phyloP scores from a whole-genome alignment of 2,797 vertebrate species.

The Microctenopoma lineatum region DNA sequence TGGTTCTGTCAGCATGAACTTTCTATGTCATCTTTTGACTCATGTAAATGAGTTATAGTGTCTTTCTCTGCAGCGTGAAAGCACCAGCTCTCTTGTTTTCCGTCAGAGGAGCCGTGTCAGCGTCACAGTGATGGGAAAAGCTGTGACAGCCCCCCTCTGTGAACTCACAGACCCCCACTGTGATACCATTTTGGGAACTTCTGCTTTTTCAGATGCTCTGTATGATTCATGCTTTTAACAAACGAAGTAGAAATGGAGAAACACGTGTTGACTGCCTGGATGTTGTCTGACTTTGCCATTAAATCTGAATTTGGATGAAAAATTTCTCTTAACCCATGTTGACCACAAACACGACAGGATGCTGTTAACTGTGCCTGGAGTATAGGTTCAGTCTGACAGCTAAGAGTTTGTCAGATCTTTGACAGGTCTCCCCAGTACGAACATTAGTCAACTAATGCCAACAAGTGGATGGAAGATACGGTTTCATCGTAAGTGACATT shows the following conservation, averaged over 20 bases:
- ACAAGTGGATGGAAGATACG: neutral
- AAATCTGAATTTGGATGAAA: neutral
- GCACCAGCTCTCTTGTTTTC: neutral
- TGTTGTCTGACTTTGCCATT: neutral
- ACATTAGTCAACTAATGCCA: slow-evolving; percentile 33
- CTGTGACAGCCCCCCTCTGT: neutral
- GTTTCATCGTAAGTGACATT: neutral
- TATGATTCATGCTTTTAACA: slow-evolving; percentile 58
- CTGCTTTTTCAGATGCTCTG: slow-evolving; percentile 53
- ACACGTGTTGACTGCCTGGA: slow-evolving; percentile 30
- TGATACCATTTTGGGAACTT: slow-evolving; percentile 56
- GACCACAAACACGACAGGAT: neutral
- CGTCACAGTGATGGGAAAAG: slow-evolving; percentile 33
- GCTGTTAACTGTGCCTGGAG: neutral
- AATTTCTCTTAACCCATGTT: neutral
- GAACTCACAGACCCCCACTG: slow-evolving; percentile 17
- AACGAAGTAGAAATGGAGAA: slow-evolving; percentile 49
- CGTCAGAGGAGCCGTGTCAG: slow-evolving; percentile 4
- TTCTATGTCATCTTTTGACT: slow-evolving; percentile 5
- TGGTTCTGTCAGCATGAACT: neutral
- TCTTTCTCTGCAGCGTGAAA: slow-evolving; percentile 12
- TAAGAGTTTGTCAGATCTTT: slow-evolving; percentile 2
- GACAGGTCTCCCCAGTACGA: slow-evolving; percentile 30
- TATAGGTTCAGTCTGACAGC: neutral
- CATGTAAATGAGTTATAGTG: neutral